Conservation (phyloP, 2,888 invertebrate species). For the Crematogaster levior region DNA sequence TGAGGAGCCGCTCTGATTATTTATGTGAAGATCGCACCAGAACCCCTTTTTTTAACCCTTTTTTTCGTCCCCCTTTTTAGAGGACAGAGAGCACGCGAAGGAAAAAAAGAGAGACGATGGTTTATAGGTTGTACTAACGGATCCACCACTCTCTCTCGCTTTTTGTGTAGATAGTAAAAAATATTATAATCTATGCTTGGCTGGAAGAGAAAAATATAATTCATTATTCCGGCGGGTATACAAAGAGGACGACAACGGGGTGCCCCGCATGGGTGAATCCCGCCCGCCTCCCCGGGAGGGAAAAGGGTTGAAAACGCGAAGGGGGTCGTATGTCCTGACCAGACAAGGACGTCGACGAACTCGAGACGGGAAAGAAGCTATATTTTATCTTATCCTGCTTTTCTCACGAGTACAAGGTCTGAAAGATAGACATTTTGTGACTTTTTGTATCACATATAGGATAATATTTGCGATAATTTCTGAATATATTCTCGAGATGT, state of each 20-base stretch:
- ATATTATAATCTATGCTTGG: conserved; percentile 85
- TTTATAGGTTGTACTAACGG: conserved; percentile 49
- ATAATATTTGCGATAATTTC: not conserved
- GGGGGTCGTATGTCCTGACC: conserved; percentile 61
- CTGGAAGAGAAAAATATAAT: conserved; percentile 85
- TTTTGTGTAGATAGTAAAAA: conserved; percentile 84
- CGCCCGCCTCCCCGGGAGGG: conserved; percentile 79
- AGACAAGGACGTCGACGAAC: conserved; percentile 54
- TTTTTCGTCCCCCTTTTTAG: conserved; percentile 56
- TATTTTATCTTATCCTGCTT: conserved; percentile 65
- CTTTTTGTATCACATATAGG: not conserved
- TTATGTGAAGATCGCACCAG: conserved; percentile 76
- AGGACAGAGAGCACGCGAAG: conserved; percentile 35
- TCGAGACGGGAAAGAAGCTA: conserved; percentile 57
- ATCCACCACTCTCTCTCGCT: conserved; percentile 52
- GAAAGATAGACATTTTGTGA: not conserved
- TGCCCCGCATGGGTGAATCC: conserved; percentile 81
- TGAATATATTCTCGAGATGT: not conserved
- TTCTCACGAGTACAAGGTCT: conserved; percentile 5
- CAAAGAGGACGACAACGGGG: conserved; percentile 81
- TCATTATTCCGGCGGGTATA: conserved; percentile 81
- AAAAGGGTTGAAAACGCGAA: conserved; percentile 79
- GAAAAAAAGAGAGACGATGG: conserved; percentile 21
- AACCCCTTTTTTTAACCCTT: conserved; percentile 69
- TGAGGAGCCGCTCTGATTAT: conserved; percentile 76